Percentiles rank a stretch among this genome's conserved stretches.
Evolutionary conservation across 2,888 invertebrate species (phyloP).

Genomic region (Eilema depressum): DNA sequence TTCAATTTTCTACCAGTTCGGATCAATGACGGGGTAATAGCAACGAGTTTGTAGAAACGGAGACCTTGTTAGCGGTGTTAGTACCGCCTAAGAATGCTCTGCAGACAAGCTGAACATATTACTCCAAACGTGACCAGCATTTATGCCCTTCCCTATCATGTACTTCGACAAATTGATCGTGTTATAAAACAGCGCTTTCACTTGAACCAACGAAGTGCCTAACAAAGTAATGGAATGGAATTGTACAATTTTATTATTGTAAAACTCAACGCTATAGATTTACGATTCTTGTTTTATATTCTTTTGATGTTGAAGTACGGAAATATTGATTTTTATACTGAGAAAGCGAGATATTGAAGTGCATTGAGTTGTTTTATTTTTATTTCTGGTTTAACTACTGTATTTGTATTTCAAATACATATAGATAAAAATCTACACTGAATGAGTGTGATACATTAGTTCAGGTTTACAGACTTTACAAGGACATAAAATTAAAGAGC

Average conservation of each 20-base stretch:
- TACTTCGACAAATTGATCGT: slow-evolving; percentile 21
- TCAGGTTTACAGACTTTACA: not conserved
- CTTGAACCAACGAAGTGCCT: slow-evolving; percentile 24
- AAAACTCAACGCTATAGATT: slow-evolving; percentile 26
- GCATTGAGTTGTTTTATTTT: not conserved
- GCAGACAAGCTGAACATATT: slow-evolving; percentile 29
- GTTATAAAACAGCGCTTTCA: slow-evolving; percentile 23
- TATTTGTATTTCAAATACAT: not conserved
- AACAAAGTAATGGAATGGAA: slow-evolving; percentile 25
- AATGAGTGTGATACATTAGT: not conserved
- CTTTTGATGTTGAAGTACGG: slow-evolving; percentile 24
- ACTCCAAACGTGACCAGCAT: slow-evolving; percentile 41
- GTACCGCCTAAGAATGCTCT: slow-evolving; percentile 15
- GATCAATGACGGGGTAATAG: slow-evolving; percentile 26
- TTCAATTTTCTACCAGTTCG: slow-evolving; percentile 24
- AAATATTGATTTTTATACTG: slow-evolving; percentile 19
- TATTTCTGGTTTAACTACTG: not conserved
- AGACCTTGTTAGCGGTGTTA: slow-evolving; percentile 17
- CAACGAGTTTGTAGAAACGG: slow-evolving; percentile 18
- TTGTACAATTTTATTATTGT: slow-evolving; percentile 23
- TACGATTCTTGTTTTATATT: slow-evolving; percentile 30
- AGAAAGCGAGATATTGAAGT: slow-evolving; percentile 21
- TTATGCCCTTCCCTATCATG: slow-evolving; percentile 18
- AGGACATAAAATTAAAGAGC: not conserved
- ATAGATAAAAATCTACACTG: not conserved